Evolutionary conservation across 2,113 vertebrate species (phyloP).

Genomic region (Caloenas nicobarica): DNA sequence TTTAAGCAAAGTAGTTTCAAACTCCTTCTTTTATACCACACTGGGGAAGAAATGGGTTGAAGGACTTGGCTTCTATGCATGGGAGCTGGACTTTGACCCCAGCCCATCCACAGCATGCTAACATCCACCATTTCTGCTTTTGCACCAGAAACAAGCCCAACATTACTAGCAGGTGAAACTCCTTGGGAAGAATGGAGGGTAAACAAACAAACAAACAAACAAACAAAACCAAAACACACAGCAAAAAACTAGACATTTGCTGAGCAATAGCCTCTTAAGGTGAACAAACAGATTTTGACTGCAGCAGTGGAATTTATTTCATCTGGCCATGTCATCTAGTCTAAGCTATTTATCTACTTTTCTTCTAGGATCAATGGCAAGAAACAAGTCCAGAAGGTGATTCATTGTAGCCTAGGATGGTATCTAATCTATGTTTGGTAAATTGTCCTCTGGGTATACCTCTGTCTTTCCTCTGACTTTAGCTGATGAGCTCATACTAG

Average conservation of each 20-base stretch:
- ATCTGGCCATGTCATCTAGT: background rate
- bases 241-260: background rate
- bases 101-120: background rate
- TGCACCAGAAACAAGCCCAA: background rate
- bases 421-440: background rate
- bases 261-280: background rate
- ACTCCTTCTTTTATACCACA: background rate
- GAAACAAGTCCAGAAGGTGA: background rate
- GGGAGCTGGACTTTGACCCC: background rate
- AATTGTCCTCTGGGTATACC: background rate
- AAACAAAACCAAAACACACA: background rate
- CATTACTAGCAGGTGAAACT: background rate
- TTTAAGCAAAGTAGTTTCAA: background rate
- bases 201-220: background rate
- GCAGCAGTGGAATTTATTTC: background rate
- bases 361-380: background rate
- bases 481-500: background rate
- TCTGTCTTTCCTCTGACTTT: background rate
- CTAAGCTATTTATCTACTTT: slow-evolving; percentile 1
- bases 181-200: background rate
- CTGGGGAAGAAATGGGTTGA: background rate
- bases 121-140: background rate
- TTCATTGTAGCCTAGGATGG: background rate
- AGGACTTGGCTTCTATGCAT: background rate
- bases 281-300: background rate